Evolutionary conservation across 2,888 invertebrate genomes (phyloP).

Genomic region (Blastobasis lacticolella): DNA sequence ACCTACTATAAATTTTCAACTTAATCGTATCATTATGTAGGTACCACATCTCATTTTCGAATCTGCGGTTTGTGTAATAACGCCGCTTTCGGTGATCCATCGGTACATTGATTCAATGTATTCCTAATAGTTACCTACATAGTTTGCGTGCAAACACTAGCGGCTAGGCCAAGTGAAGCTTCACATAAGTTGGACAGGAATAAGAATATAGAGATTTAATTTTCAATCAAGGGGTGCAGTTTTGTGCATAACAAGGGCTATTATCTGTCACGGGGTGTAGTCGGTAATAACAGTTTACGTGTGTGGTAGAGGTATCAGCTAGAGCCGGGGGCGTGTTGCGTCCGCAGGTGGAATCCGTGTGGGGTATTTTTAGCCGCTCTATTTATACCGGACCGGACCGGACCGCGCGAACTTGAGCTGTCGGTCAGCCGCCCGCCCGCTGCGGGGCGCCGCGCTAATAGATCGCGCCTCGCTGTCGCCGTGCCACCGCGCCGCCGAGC

Average conservation of each 20-base stretch:
- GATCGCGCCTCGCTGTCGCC: neutral
- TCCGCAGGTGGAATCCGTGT: constrained; percentile 60
- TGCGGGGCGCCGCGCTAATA: no score
- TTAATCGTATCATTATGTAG: no score
- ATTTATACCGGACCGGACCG: constrained; percentile 67
- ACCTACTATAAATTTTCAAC: no score
- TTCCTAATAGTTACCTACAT: no score
- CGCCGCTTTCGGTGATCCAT: no score
- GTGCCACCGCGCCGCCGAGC: neutral
- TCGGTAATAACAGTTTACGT: constrained; percentile 6
- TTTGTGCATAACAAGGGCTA: constrained; percentile 6
- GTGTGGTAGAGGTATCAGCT: constrained; percentile 11
- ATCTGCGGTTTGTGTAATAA: no score
- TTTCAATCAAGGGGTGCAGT: constrained; percentile 2
- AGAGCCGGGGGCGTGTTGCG: constrained; percentile 23
- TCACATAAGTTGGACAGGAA: neutral
- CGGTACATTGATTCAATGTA: no score
- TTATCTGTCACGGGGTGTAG: constrained; percentile 6
- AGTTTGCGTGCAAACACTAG: no score
- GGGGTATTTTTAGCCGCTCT: constrained; percentile 61
- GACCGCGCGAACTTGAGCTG: constrained; percentile 39
- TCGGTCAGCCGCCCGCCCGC: constrained; percentile 24
- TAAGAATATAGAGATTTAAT: constrained; percentile 2
- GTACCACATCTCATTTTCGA: no score
- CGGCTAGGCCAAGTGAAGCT: neutral